Evolutionary conservation across 2,113 vertebrate species (phyloP).

Genomic region (Pimephales promelas): DNA sequence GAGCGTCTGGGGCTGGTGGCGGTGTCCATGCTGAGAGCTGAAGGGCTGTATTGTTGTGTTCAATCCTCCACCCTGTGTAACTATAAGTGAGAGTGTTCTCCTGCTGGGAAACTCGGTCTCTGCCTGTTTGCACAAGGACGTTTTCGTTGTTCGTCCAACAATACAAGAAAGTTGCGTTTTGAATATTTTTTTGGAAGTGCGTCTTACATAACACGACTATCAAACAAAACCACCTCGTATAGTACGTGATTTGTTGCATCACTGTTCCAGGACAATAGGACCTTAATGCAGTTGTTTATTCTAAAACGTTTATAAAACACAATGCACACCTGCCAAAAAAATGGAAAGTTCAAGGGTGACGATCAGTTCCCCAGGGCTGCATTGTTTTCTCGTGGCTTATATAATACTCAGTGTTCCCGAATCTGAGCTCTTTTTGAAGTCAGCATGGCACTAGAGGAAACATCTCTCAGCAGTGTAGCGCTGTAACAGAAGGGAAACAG

Average conservation of each 20-base stretch:
- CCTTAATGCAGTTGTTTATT: conserved; percentile 4
- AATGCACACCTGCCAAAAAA: background rate
- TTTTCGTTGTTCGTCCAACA: conserved; percentile 23
- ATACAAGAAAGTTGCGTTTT: background rate
- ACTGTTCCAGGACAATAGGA: background rate
- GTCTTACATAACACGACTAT: conserved; percentile 22
- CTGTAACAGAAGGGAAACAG: conserved; percentile 20
- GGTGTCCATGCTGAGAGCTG: conserved; percentile 19
- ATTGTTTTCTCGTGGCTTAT: conserved; percentile 33
- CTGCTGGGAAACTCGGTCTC: background rate
- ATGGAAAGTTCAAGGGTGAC: background rate
- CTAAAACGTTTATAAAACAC: background rate
- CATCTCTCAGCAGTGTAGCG: conserved; percentile 20
- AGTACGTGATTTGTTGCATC: background rate
- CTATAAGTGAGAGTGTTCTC: background rate
- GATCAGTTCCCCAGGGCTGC: conserved; percentile 5
- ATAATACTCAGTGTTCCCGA: conserved; percentile 26
- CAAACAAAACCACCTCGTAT: background rate
- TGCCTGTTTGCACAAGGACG: conserved; percentile 21
- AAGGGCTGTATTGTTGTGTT: conserved; percentile 33
- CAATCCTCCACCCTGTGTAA: conserved; percentile 1
- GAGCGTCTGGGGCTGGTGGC: conserved; percentile 9
- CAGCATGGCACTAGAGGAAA: conserved; percentile 36
- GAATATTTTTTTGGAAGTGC: background rate
- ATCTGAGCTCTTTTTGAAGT: conserved; percentile 13